Percentiles rank a stretch among this genome's conserved stretches.
Evolutionary conservation across 2,797 vertebrate genomes (phyloP).

Genomic region (Hyperoplus lanceolatus): DNA sequence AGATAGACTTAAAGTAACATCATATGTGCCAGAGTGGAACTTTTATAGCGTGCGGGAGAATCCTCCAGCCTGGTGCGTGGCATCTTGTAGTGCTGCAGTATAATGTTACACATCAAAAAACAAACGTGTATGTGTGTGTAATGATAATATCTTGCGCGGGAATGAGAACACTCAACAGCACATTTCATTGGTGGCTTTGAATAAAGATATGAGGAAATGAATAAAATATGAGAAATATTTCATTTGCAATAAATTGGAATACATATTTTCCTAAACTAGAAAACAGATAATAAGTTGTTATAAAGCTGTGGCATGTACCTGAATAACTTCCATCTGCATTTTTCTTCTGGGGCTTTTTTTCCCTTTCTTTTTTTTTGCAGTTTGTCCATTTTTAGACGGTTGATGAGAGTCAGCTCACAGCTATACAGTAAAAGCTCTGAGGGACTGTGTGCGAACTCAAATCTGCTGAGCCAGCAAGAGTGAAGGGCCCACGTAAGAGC

Average conservation of each 20-base stretch:
- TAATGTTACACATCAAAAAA: conserved; percentile 81
- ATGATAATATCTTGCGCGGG: conserved; percentile 3
- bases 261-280: neutral
- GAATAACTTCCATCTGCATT: neutral
- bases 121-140: conserved; percentile 55
- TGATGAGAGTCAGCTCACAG: conserved; percentile 28
- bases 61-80: conserved; percentile 57
- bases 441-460: conserved; percentile 59
- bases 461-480: conserved; percentile 79
- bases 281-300: neutral
- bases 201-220: neutral
- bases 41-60: conserved; percentile 71
- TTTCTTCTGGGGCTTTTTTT: neutral
- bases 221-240: neutral
- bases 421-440: conserved; percentile 47
- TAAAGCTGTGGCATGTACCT: neutral
- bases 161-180: neutral
- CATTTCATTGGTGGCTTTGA: neutral
- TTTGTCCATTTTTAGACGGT: conserved; percentile 1
- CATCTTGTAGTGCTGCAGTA: conserved; percentile 79
- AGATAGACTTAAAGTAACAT: conserved; percentile 34
- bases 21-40: conserved; percentile 67
- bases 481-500: conserved; percentile 50
- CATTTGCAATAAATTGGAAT: neutral
- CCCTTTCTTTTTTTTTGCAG: conserved; percentile 4